Base-by-base conservation (phyloP, 2,888 invertebrate genomes). In the Ganaspis brasiliensis region DNA sequence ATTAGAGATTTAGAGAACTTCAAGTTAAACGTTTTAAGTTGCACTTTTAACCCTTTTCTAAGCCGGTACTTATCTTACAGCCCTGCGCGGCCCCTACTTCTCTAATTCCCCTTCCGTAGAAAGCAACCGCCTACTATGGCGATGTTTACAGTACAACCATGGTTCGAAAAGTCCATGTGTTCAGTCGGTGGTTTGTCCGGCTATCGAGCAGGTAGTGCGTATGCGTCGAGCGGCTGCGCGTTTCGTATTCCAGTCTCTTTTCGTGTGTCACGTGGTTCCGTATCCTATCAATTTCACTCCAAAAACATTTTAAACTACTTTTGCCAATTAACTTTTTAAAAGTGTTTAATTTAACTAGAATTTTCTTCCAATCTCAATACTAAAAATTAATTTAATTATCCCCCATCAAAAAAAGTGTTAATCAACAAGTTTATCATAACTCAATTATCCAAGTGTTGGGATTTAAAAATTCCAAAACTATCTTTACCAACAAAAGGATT, bases 141-240 rank as follows among this genome's bases (percentile, higher is more conserved):
- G 85, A 84, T 90, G 89, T 90, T 90, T 90, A 90, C 89, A 89
- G 86, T 84, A 85, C 85, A 84, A 86, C 80, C 87, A 86, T 81
- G 87, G 81, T 82, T 82, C 37, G 63, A 87, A 85, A 85, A 82
- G 83, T 82, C 88, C 89, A 88, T 89, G 88, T 88, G 89, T 89
- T 90, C 88, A 89, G 90, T 90, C 87, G 87, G 87, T 87, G 86
- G 83, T 86, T 83, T 80, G 83, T 83, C 81, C 85, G 78, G 86
- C 85, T 77, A 78, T 82, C 84, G 85, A 81, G 81, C 73, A 84
- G 82, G 86, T 82, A 76, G 80, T 82, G 59, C 56, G 75, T 63
- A 75, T 74, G 82, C 79, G 81, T 79, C 81, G 83, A 76, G 82
- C 83, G 82, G 80, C 79, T 76, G 57, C 74, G 71, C 77, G 61